Base-by-base conservation (phyloP, 2,888 invertebrate genomes). In the Andrena bicolor region DNA sequence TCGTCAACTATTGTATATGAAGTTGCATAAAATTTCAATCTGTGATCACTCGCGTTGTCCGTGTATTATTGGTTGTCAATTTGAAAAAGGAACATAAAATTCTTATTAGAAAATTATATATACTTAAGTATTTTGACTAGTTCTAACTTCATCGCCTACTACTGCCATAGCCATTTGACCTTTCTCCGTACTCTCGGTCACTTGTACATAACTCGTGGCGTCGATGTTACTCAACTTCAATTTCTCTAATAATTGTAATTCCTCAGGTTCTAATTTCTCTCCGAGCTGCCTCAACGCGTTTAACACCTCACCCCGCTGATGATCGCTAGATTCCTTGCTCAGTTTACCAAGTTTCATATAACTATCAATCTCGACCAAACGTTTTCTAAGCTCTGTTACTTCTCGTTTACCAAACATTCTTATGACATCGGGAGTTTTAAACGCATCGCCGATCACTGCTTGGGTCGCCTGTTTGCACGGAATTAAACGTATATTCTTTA, bases 381-480 rank as follows among this genome's bases (percentile, higher is more conserved):
- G 94, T 85, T 96, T 95, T 76, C 96, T 93, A 69, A 97, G 94
- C 88, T 96, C 96, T 61, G 95, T 95, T 2, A 96, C 96, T 91
- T 97, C 96, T 86, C 96, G 95, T 90, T 95, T 96, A 1, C 96
- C 97, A 94, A 97, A 97, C 93, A 97, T 94, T 89, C 95, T 94
- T 56, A 97, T 96, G 1, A 97, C 96, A 92, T 96, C 97, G 5
- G 97, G 96, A 1, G 97, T 97, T 93, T 96, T 95, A 91, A 97
- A 97, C 1, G 97, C 97, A 89, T 96, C 95, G 81, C 96, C 96
- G 69, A 97, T 96, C 10, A 97, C 97, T 84, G 96, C 96, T 93
- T 96, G 96, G 35, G 96, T 96, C 3, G 96, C 96, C 96, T 96
- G 89, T 73, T 68, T 28, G 56, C 32, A 64, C 26, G 30, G 7